These are phyloP conservation scores for Lamproptera curius DNA, from an alignment of 2,888 invertebrate species.

Conservation along the genomic window DNA sequence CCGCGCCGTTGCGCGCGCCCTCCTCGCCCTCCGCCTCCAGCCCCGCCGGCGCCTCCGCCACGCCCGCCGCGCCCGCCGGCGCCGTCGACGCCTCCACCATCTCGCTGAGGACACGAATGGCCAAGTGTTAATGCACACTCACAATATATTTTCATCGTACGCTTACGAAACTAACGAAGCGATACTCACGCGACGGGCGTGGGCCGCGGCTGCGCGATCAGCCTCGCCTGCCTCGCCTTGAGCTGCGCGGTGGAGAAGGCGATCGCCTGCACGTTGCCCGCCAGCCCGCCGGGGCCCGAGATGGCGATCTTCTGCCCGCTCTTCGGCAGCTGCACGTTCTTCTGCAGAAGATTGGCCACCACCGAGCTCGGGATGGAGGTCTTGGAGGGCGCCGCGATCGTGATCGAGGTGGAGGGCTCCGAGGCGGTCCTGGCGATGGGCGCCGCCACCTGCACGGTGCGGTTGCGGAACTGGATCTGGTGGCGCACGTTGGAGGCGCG, in stretches of 20 bases:
- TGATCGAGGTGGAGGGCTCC: constrained; percentile 39
- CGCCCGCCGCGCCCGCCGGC: constrained; percentile 32
- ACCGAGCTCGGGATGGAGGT: constrained; percentile 48
- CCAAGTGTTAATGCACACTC: too few relatives aligned
- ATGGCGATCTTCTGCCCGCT: constrained; percentile 54
- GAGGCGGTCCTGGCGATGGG: constrained; percentile 29
- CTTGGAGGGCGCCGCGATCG: constrained; percentile 40
- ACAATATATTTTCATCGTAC: too few relatives aligned
- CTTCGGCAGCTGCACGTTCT: constrained; percentile 47
- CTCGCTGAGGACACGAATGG: constrained; percentile 40
- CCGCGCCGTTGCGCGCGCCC: constrained; percentile 39
- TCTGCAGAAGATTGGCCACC: constrained; percentile 51
- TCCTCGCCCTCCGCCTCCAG: constrained; percentile 30
- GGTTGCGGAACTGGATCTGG: constrained; percentile 54
- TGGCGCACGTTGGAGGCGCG: constrained; percentile 42
- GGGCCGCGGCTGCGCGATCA: constrained; percentile 43
- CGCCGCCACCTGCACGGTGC: constrained; percentile 41
- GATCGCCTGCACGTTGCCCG: constrained; percentile 57
- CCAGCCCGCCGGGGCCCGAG: constrained; percentile 42
- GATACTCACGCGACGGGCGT: constrained; percentile 44
- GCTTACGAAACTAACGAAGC: constrained; percentile 6
- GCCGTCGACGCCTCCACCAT: constrained; percentile 45
- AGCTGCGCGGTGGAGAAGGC: constrained; percentile 54
- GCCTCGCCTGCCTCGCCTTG: constrained; percentile 49
- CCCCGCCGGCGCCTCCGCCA: constrained; percentile 29